Conservation (phyloP, 2,888 invertebrate genomes). For the Oscheius sp. region DNA sequence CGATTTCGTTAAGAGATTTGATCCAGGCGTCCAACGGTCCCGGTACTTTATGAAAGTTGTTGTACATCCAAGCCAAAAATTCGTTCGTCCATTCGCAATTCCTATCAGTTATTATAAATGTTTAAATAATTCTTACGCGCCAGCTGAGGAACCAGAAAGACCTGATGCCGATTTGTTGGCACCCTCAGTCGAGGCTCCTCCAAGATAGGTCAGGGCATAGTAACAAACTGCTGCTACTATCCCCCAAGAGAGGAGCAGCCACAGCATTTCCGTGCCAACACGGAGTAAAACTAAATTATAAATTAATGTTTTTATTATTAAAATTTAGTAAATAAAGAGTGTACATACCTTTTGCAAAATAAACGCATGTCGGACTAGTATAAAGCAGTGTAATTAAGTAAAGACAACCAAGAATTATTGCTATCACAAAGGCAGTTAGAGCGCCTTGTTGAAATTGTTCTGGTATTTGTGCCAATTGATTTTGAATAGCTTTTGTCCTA, state of each 20-base stretch:
- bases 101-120: constrained; percentile 22
- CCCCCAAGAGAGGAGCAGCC: constrained; percentile 65
- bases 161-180: constrained; percentile 1
- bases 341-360: constrained; percentile 7
- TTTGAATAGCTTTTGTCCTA: neutral
- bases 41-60: constrained; percentile 58
- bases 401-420: constrained; percentile 19
- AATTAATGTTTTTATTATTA: neutral
- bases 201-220: constrained; percentile 61
- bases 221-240: constrained; percentile 64
- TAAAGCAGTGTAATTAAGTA: constrained; percentile 15
- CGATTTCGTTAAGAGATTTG: constrained; percentile 71
- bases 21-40: constrained; percentile 71
- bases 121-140: constrained; percentile 4
- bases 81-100: constrained; percentile 63
- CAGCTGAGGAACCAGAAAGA: constrained; percentile 10
- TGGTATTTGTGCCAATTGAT: constrained; percentile 1
- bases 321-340: neutral
- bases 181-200: constrained; percentile 29
- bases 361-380: constrained; percentile 14
- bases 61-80: constrained; percentile 59
- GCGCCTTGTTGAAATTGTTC: constrained; percentile 20
- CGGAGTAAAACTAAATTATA: constrained; percentile 22
- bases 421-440: constrained; percentile 1
- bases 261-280: constrained; percentile 42